Evolutionary conservation across 2,797 vertebrate species (phyloP).

Genomic region (Chiroxiphia lanceolata): DNA sequence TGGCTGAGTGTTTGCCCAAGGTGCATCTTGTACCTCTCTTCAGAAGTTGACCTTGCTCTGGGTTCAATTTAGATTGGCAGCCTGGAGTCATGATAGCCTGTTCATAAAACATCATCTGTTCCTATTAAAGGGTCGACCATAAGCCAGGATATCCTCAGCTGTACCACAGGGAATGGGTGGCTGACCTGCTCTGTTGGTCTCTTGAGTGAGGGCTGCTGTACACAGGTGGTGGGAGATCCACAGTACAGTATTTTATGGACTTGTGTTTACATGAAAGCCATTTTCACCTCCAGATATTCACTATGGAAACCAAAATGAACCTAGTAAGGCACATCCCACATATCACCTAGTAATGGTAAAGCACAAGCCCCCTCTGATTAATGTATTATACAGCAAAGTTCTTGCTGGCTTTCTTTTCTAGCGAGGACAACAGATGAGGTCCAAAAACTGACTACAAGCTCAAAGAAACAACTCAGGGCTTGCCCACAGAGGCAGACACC

Average conservation of each 20-base stretch:
- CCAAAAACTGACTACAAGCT: not conserved
- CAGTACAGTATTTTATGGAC: not conserved
- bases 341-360: not conserved
- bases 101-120: not conserved
- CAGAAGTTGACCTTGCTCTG: not conserved
- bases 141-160: not conserved
- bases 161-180: not conserved
- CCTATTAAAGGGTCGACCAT: not conserved
- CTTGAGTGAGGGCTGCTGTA: not conserved
- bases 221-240: not conserved
- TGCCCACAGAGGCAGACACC: not conserved
- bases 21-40: not conserved
- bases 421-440: not conserved
- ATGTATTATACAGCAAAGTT: not conserved
- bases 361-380: not conserved
- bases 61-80: not conserved
- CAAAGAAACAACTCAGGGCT: not conserved
- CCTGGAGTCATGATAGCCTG: not conserved
- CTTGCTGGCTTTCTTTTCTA: not conserved
- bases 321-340: not conserved
- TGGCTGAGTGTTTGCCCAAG: not conserved
- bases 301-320: slow-evolving; percentile 9
- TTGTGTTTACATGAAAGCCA: not conserved
- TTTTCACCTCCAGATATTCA: not conserved
- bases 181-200: not conserved